Conservation (phyloP, 2,888 invertebrate genomes). For the Lasioglossum vierecki region DNA sequence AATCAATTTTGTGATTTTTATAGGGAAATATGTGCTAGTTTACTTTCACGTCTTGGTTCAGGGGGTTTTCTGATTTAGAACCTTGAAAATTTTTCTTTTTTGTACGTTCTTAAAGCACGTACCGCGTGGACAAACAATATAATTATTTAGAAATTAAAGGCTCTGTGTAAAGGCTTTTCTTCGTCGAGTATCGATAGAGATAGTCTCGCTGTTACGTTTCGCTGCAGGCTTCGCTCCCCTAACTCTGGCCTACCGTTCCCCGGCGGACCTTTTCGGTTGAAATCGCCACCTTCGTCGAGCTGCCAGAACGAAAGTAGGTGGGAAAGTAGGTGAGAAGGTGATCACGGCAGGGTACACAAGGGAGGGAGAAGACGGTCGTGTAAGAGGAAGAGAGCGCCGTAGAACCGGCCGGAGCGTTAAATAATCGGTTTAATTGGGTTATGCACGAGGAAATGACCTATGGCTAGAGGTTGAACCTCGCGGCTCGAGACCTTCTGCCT, state of each 20-base stretch:
- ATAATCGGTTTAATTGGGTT: slow-evolving; percentile 83
- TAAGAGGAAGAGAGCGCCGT: slow-evolving; percentile 5
- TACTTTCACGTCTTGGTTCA: no score
- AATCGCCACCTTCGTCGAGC: slow-evolving; percentile 19
- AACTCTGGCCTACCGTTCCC: not conserved
- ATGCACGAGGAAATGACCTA: slow-evolving; percentile 83
- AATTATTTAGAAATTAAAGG: no score
- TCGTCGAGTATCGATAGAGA: no score
- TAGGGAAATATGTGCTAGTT: no score
- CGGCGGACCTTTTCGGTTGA: not conserved
- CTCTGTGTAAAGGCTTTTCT: no score
- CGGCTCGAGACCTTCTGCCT: slow-evolving; percentile 71
- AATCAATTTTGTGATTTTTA: no score
- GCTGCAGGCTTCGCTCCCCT: not conserved
- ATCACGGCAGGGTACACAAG: slow-evolving; percentile 1
- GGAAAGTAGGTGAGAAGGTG: slow-evolving; percentile 53
- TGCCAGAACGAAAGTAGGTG: slow-evolving; percentile 44
- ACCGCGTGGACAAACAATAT: no score
- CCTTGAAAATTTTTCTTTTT: no score
- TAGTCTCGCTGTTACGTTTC: not conserved
- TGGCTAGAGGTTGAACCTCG: slow-evolving; percentile 72
- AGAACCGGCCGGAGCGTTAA: slow-evolving; percentile 71
- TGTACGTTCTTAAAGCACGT: no score
- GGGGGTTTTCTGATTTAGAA: no score
- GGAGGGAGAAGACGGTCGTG: not conserved